Percentiles rank a stretch among this genome's conserved stretches.
Conservation (phyloP, 2,797 vertebrate species). For the Apodemus agrarius region DNA sequence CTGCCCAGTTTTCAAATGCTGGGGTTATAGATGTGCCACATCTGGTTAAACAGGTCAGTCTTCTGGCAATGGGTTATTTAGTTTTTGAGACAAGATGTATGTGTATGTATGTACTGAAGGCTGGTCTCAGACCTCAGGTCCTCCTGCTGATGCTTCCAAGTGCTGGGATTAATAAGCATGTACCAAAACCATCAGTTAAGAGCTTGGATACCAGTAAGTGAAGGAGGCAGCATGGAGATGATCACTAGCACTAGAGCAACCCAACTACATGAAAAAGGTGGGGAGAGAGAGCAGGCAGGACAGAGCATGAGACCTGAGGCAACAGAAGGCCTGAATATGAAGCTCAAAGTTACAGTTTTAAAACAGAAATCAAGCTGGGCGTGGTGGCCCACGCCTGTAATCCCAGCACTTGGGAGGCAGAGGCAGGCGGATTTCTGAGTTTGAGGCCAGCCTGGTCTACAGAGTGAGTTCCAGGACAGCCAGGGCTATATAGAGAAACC, state of each 20-base stretch:
- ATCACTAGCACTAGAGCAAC: not conserved
- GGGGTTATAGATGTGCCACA: not conserved
- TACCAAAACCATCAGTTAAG: not conserved
- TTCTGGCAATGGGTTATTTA: not conserved
- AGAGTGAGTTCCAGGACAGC: too few species aligned
- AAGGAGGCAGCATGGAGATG: not conserved
- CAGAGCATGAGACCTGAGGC: not conserved
- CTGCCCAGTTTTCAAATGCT: not conserved
- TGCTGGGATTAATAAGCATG: not conserved
- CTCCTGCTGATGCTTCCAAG: not conserved
- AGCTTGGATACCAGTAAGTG: not conserved
- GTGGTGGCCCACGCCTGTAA: too few species aligned
- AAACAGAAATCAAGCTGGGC: too few species aligned
- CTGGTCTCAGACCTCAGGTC: not conserved
- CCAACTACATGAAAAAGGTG: not conserved
- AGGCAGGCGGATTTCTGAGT: too few species aligned
- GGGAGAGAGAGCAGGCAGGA: not conserved
- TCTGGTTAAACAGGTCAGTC: not conserved
- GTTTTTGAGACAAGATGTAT: not conserved
- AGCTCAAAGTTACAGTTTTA: not conserved
- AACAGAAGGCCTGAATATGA: not conserved
- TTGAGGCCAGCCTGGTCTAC: too few species aligned
- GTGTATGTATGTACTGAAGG: not conserved
- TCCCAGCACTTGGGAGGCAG: too few species aligned
- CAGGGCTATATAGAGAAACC: too few species aligned